Evolutionary conservation across 2,888 invertebrate species (phyloP), one percentile per base, ranked within the genome.

Genomic region (Drosophila recens): DNA sequence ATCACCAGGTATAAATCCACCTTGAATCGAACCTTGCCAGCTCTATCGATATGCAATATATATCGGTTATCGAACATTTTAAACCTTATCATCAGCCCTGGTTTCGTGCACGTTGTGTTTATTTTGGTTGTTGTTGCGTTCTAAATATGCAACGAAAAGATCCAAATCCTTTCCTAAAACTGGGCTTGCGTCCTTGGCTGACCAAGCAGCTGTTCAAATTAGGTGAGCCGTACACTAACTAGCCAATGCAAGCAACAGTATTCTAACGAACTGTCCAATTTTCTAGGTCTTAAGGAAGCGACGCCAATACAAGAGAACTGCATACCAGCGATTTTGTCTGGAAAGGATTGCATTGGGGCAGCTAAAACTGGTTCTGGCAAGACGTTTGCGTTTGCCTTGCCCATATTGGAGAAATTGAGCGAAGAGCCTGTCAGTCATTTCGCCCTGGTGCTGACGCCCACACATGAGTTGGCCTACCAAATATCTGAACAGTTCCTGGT

Each of bases 351-450:
- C 83, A 96, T 99, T 73, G 99, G 98, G 9, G 98, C 98, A 83
- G 98, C 99, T 0, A 98, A 99, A 93, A 99, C 99, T 9, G 99
- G 99, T 13, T 98, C 98, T 63, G 99, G 99, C 2, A 99, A 99
- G 94, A 99, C 99, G 0, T 95, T 99, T 89, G 98, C 99, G 0
- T 99, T 99, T 94, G 98, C 98, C 0, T 92, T 99, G 59, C 99
- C 99, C 0, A 97, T 99, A 86, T 92, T 99, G 49, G 98, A 99
- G 91, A 95, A 96, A 90, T 93, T 99, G 33, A 97, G 97, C 67
- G 96, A 98, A 90, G 99, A 99, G 93, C 99, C 99, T 0, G 98
- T 97, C 92, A 98, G 98, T 62, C 98, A 99, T 91, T 99, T 96
- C 94, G 98, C 98, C 2, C 94, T 99, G 33, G 94, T 99, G 23